Conservation (phyloP, 2,888 invertebrate species). For the Volucella bombylans region DNA sequence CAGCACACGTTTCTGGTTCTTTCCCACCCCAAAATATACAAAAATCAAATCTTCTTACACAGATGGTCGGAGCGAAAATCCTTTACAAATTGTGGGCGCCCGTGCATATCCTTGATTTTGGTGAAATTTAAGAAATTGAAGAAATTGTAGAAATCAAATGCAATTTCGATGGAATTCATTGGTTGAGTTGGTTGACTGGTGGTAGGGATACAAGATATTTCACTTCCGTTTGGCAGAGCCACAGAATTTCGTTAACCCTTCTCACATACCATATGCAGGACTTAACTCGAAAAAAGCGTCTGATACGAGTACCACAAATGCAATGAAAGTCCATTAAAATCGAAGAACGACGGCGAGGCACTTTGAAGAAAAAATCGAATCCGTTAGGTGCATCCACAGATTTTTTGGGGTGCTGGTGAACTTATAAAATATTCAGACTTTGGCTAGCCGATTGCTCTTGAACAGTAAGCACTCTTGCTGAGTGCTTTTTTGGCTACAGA, state of each 20-base stretch:
- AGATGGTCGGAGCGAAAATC: not conserved
- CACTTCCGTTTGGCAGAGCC: conserved; percentile 29
- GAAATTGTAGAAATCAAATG: conserved; percentile 55
- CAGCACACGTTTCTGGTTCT: conserved; percentile 43
- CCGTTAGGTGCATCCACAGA: conserved; percentile 49
- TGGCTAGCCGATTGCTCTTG: conserved; percentile 63
- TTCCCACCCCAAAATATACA: conserved; percentile 31
- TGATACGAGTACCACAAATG: conserved; percentile 58
- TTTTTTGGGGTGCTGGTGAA: conserved; percentile 33
- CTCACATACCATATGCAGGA: conserved; percentile 34
- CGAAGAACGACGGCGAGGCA: not conserved
- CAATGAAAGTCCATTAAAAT: conserved; percentile 72
- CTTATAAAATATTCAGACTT: conserved; percentile 71
- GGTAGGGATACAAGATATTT: conserved; percentile 51
- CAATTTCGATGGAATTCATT: conserved; percentile 29
- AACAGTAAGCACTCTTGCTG: conserved; percentile 65
- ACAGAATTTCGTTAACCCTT: conserved; percentile 20
- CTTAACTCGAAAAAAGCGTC: conserved; percentile 23
- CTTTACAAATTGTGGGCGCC: conserved; percentile 57
- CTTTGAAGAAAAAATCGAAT: conserved; percentile 29
- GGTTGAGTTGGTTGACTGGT: not conserved
- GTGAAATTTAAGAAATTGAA: conserved; percentile 42
- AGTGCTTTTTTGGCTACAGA: conserved; percentile 41
- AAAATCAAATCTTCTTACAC: conserved; percentile 54
- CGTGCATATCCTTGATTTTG: conserved; percentile 59